Evolutionary conservation across 2,888 invertebrate species (phyloP), one percentile per base, ranked within the genome.

Genomic region (Eupithecia tripunctaria): DNA sequence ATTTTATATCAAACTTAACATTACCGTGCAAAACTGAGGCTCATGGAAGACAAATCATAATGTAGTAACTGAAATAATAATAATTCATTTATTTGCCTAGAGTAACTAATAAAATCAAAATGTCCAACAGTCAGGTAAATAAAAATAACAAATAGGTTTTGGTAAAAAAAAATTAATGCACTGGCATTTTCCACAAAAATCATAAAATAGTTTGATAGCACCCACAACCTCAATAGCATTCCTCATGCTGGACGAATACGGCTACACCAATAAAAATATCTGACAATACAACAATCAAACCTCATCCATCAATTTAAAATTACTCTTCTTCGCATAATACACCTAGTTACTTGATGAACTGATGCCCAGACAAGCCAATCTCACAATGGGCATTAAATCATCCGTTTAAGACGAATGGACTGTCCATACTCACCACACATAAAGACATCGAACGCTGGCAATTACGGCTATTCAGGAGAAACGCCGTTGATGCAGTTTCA

Each of bases 401-500:
- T 71, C 69, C 67, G 71, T 70, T 74, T 68, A 75, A 75, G 78
- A 76, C 73, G 73, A 72, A 76, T 72, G 72, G 71, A 51, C 66
- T 75, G 77, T 81, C 80, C 79, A 79, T 76, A 79, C 76, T 76
- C 78, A 69, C 73, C 73, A 80, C 76, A 77, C 81, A 80, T 73
- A 88, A 86, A 87, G 85, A 86, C 86, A 73, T 82, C 84, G 81
- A 87, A 89, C 86, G 86, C 84, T 70, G 87, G 85, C 91, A 93
- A 93, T 93, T 93, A 91, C 89, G 79, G 70, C 88, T 82, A 90
- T 92, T 91, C 90, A 91, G 85, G 85, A 82, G 87, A 84, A 88
- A 85, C 88, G 85, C 87, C 84, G 87, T 86, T 87, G 90, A 87
- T 93, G 94, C 93, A 93, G 88, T 93, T 93, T 92, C 91, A 94